Percentiles rank a stretch among this genome's conserved stretches.
Evolutionary conservation across 2,113 vertebrate species (phyloP).

Genomic region (Dolichallabes microphthalmus): DNA sequence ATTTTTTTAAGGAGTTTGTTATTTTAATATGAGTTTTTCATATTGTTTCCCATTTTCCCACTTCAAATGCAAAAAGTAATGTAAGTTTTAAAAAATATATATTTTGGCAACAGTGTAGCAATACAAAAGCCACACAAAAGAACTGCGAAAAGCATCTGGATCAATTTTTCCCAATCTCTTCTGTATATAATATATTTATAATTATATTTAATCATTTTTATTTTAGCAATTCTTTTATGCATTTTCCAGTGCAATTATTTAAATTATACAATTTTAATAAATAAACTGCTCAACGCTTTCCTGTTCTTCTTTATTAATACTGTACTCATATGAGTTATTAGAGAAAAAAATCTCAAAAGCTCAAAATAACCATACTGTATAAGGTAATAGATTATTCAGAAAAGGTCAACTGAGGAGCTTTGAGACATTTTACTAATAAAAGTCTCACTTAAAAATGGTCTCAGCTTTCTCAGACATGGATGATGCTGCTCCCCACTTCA

Average conservation of each 20-base stretch:
- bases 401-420: background rate
- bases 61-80: too few relatives aligned
- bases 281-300: background rate
- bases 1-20: too few relatives aligned
- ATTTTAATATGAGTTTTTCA: too few relatives aligned
- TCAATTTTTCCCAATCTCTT: too few relatives aligned
- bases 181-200: too few relatives aligned
- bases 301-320: background rate
- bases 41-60: too few relatives aligned
- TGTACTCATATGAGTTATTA: background rate
- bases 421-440: background rate
- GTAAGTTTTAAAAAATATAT: too few relatives aligned
- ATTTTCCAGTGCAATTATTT: background rate
- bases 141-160: too few relatives aligned
- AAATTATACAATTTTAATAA: background rate
- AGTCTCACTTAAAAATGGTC: conserved; percentile 87
- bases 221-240: background rate
- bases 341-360: conserved; percentile 1
- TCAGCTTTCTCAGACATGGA: conserved; percentile 90
- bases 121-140: too few relatives aligned
- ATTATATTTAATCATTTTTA: background rate
- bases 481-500: conserved; percentile 87
- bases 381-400: background rate
- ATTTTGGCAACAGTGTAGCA: too few relatives aligned
- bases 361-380: background rate